Base-by-base conservation (phyloP, 2,888 invertebrate genomes). In the Synergus gifuensis region DNA sequence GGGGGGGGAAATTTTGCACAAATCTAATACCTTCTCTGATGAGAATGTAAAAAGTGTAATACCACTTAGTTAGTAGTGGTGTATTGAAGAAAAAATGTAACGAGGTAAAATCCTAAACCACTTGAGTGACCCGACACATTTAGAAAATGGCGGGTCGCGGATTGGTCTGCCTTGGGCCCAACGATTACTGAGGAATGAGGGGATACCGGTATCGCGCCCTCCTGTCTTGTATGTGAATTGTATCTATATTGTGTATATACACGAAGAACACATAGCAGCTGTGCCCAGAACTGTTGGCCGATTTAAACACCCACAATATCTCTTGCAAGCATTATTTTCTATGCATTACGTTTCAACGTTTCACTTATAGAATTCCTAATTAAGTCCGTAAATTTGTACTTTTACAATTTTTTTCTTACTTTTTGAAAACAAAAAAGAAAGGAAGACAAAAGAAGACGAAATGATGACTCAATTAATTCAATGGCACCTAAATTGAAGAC, bases 131-230 rank as follows among this genome's bases (percentile, higher is more conserved):
- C 73, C 79, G 78, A 77, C 81, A 76, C 86, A 88, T 90, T 91
- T 91, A 89, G 89, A 90, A 90, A 90, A 90, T 89, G 89, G 89
- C 89, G 88, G 87, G 86, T 88, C 84, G 86, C 80, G 67, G 83
- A 80, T 83, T 79, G 85, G 82, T 84, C 83, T 86, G 89, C 90
- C 89, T 89, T 89, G 87, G 88, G 89, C 88, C 87, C 85, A 88
- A 86, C 90, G 90, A 91, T 91, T 91, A 91, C 91, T 89, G 87
- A 90, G 91, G 91, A 91, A 91, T 91, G 91, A 91, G 89, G 91
- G 89, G 89, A 91, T 90, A 91, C 91, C 90, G 90, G 91, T 91
- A 91, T 91, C 88, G 89, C 89, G 88, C 87, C 85, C 86, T 85
- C 84, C 83, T 77, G 78, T 79, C 73, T 80, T 80, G 81, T 80